Evolutionary conservation across 2,888 invertebrate species (phyloP).

Genomic region (Petrophora chlorosata): DNA sequence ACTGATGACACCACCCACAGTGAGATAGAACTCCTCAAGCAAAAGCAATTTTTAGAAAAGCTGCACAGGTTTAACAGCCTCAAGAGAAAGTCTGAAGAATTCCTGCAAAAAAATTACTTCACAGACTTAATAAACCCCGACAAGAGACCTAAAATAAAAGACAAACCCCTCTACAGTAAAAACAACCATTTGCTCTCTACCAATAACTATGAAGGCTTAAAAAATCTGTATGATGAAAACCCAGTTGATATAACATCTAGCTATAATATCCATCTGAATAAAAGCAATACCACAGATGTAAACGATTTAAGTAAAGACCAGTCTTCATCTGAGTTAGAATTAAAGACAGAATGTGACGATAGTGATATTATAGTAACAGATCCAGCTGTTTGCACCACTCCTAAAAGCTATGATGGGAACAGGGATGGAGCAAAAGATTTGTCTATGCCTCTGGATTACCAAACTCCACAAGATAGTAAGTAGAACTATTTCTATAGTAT

Average conservation of each 20-base stretch:
- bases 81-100: slow-evolving; percentile 79
- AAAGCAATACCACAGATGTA: slow-evolving; percentile 51
- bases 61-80: slow-evolving; percentile 71
- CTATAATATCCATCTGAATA: slow-evolving; percentile 57
- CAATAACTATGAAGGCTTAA: slow-evolving; percentile 62
- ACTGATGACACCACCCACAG: slow-evolving; percentile 59
- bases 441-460: slow-evolving; percentile 64
- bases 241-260: slow-evolving; percentile 64
- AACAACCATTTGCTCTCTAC: slow-evolving; percentile 53
- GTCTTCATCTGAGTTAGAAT: slow-evolving; percentile 55
- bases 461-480: slow-evolving; percentile 79
- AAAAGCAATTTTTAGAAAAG: slow-evolving; percentile 74
- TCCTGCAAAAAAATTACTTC: slow-evolving; percentile 72
- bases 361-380: slow-evolving; percentile 75
- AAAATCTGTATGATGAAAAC: slow-evolving; percentile 67
- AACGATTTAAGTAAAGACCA: slow-evolving; percentile 60
- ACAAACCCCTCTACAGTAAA: slow-evolving; percentile 59
- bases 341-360: slow-evolving; percentile 79
- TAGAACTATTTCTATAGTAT: slow-evolving; percentile 34
- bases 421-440: slow-evolving; percentile 66
- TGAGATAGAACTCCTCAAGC: slow-evolving; percentile 65
- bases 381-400: slow-evolving; percentile 69
- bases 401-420: slow-evolving; percentile 62
- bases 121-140: slow-evolving; percentile 64
- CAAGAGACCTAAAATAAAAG: slow-evolving; percentile 72